These are phyloP conservation scores for Cochlearius cochlearius DNA, from an alignment of 2,113 vertebrate genomes.

Conservation along the genomic window DNA sequence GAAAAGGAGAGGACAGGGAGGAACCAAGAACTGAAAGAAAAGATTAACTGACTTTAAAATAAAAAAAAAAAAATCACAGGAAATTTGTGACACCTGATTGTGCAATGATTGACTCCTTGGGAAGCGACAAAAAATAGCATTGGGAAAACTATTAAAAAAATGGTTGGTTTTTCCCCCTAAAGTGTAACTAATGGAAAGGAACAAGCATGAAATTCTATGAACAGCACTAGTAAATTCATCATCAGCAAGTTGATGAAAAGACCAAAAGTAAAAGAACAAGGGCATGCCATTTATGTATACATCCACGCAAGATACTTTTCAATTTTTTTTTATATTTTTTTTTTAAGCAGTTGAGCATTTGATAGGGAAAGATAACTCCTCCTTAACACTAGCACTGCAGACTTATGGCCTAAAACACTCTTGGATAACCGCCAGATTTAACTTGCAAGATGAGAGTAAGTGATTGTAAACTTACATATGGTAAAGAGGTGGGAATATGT, in stretches of 20 bases:
- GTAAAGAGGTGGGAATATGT: neutral
- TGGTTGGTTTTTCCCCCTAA: rapidly evolving
- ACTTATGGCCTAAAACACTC: neutral
- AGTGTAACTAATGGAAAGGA: neutral
- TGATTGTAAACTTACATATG: neutral
- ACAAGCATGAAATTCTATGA: neutral
- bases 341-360: neutral
- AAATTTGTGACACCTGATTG: neutral
- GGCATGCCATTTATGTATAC: neutral
- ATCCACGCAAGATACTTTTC: neutral
- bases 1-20: neutral
- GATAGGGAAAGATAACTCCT: neutral
- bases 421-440: neutral
- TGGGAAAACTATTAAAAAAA: neutral
- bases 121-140: neutral
- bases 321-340: neutral
- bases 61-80: no score
- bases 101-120: no score
- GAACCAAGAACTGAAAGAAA: neutral
- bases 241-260: neutral
- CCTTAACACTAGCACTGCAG: neutral
- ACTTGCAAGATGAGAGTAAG: neutral
- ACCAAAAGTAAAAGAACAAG: neutral
- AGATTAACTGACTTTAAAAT: neutral
- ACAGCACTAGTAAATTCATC: neutral